Evolutionary conservation across 2,797 vertebrate genomes (phyloP).

Genomic region (Rhadinocentrus ornatus): DNA sequence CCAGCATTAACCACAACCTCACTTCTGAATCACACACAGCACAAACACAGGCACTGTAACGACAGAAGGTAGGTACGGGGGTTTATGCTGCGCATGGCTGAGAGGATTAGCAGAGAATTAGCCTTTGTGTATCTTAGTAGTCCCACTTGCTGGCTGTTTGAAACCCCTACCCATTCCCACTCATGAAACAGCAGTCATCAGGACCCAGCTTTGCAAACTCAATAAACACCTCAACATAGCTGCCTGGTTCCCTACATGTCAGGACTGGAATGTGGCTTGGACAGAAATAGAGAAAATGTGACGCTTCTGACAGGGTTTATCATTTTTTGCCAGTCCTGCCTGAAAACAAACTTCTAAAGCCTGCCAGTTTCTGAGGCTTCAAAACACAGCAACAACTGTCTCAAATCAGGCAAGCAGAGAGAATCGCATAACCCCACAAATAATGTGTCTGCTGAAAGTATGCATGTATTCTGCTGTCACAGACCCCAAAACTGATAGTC

Average conservation of each 20-base stretch:
- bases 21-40: conserved; percentile 58
- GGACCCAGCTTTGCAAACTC: conserved; percentile 28
- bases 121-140: conserved; percentile 66
- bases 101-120: conserved; percentile 66
- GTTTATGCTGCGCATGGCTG: conserved; percentile 65
- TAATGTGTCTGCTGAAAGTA: conserved; percentile 25
- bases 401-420: conserved; percentile 34
- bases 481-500: conserved; percentile 1
- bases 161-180: conserved; percentile 40
- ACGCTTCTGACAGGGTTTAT: conserved; percentile 57
- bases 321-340: conserved; percentile 53
- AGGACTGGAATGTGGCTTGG: conserved; percentile 38
- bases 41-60: conserved; percentile 48
- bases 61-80: conserved; percentile 59
- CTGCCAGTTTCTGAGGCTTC: conserved; percentile 57
- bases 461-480: conserved; percentile 24
- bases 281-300: conserved; percentile 60
- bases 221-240: conserved; percentile 53
- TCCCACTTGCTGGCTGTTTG: conserved; percentile 61
- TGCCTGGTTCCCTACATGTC: conserved; percentile 44
- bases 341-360: conserved; percentile 64
- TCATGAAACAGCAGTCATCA: conserved; percentile 46
- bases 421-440: conserved; percentile 24
- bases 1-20: conserved; percentile 67
- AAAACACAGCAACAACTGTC: conserved; percentile 53